Conservation (phyloP, 2,113 vertebrate genomes). For the Xenus cinereus region DNA sequence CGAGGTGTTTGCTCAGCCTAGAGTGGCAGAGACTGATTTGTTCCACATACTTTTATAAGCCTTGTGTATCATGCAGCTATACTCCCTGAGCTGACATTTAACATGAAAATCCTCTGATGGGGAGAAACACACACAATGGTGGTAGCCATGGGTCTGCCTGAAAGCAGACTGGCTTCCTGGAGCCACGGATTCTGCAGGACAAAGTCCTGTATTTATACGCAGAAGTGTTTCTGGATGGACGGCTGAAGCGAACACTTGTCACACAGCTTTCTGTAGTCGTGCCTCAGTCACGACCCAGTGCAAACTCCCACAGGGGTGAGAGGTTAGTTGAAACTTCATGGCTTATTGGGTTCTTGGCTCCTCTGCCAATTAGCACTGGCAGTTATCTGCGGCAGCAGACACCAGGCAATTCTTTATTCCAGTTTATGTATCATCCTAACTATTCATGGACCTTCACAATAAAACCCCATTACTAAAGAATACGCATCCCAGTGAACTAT, state of each 20-base stretch:
- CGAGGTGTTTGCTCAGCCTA: background rate
- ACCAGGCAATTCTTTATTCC: background rate
- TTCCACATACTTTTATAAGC: background rate
- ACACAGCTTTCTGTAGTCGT: background rate
- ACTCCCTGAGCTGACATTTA: background rate
- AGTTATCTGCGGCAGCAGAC: background rate
- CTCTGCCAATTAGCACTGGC: background rate
- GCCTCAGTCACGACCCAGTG: background rate
- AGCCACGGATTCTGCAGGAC: background rate
- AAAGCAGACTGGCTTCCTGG: background rate
- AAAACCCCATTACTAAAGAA: background rate
- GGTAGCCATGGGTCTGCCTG: background rate
- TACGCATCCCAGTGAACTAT: background rate
- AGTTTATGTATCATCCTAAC: background rate
- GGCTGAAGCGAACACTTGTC: background rate
- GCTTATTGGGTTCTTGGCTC: background rate
- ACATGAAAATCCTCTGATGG: background rate
- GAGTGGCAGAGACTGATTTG: background rate
- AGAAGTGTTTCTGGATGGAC: background rate
- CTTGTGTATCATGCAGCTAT: background rate
- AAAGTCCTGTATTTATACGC: background rate
- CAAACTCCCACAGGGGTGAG: background rate
- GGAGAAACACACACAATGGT: background rate
- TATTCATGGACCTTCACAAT: background rate
- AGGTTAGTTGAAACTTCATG: background rate